Percentiles rank a stretch among this genome's conserved stretches.
These are phyloP conservation scores for Etheostoma spectabile DNA, from an alignment of 2,113 vertebrate genomes.

Conservation along the genomic window DNA sequence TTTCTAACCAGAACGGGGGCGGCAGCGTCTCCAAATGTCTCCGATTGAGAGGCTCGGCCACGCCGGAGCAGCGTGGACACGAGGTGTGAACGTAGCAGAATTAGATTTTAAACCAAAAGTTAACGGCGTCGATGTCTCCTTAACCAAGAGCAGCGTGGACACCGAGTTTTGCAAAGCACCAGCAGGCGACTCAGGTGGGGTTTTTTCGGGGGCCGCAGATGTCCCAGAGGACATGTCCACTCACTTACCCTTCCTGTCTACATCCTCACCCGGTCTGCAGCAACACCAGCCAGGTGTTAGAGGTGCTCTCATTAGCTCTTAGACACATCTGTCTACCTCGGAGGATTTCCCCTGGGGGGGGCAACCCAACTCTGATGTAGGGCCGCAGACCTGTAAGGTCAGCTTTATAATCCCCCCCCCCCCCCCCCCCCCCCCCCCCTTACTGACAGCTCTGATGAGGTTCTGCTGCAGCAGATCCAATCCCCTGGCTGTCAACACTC, in stretches of 20 bases:
- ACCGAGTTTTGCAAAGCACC: slow-evolving; percentile 23
- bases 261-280: slow-evolving; percentile 10
- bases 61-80: too few species aligned
- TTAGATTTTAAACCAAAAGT: too few species aligned
- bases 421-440: too few species aligned
- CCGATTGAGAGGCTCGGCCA: too few species aligned
- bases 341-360: slow-evolving; percentile 41
- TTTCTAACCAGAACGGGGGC: too few species aligned
- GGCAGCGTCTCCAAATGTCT: too few species aligned
- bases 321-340: slow-evolving; percentile 49
- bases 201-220: slow-evolving; percentile 18
- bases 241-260: slow-evolving; percentile 50
- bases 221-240: slow-evolving; percentile 30
- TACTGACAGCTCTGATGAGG: slow-evolving; percentile 49
- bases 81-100: too few species aligned
- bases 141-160: background rate
- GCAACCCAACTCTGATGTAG: slow-evolving; percentile 14
- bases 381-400: slow-evolving; percentile 28
- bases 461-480: slow-evolving; percentile 44
- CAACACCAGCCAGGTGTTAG: background rate
- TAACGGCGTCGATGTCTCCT: too few species aligned
- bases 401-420: slow-evolving; percentile 35
- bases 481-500: slow-evolving; percentile 45
- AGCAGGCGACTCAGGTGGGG: slow-evolving; percentile 35
- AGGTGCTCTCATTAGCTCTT: slow-evolving; percentile 40